Evolutionary conservation across 2,888 invertebrate genomes (phyloP), one percentile per base, ranked within the genome.

Genomic region (Cephus sareptanus): DNA sequence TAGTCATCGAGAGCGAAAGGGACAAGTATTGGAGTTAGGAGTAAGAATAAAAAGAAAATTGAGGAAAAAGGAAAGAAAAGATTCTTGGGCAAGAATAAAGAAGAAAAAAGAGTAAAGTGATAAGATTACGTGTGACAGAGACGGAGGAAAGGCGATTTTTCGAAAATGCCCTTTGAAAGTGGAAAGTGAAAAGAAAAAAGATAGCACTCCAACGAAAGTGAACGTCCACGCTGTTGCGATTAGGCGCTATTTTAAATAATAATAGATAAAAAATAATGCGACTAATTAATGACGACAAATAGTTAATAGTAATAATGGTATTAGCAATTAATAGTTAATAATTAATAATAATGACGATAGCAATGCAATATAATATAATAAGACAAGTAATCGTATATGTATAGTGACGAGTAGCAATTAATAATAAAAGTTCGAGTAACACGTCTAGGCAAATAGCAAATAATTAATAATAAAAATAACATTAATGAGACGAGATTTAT

Each of bases 341-440:
- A 78, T 83, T 82, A 73, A 82, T 83, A 79, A 81, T 81, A 78
- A 83, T 79, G 76, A 83, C 79, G 79, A 81, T 83, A 81, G 82
- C 82, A 81, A 85, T 85, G 84, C 87, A 85, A 84, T 56, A 56
- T 56, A 56, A 56, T 56, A 70, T 77, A 71, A 77, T 77, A 77
- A 71, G 15, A 37, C 23, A 30, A 74, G 74, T 74, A 30, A 69
- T 77, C 68, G 74, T 71, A 71, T 71, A 71, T 31, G 71, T 4
- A 71, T 71, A 71, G 34, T 71, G 71, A 71, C 71, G 73, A 68
- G 68, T 73, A 73, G 68, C 69, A 77, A 40, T 77, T 74, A 68
- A 30, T 75, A 77, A 69, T 77, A 69, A 75, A 33, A 34, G 68
- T 75, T 23, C 23, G 11, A 75, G 33, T 56, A 33, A 75, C 69